These are phyloP conservation scores for Amphipoea oculea DNA, from an alignment of 2,888 invertebrate species.

Conservation along the genomic window DNA sequence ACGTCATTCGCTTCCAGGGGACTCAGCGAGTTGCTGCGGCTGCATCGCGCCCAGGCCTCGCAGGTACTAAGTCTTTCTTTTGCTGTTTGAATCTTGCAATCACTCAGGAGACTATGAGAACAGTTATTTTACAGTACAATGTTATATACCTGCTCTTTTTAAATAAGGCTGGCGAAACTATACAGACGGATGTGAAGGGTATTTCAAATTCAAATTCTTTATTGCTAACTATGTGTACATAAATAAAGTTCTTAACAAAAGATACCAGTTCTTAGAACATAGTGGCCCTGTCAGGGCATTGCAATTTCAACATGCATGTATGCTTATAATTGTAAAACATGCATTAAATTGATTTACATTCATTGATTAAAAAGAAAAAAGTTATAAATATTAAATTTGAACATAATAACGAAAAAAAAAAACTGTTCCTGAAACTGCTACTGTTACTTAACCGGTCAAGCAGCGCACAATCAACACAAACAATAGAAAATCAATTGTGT, in stretches of 20 bases:
- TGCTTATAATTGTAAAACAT: too few species aligned
- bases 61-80: slow-evolving; percentile 83
- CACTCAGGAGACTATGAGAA: not conserved
- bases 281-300: too few species aligned
- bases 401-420: not conserved
- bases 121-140: not conserved
- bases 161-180: not conserved
- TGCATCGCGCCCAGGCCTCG: slow-evolving; percentile 96
- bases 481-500: too few species aligned
- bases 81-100: not conserved
- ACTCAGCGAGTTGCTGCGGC: slow-evolving; percentile 94
- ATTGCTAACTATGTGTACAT: too few species aligned
- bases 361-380: too few species aligned
- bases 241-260: too few species aligned
- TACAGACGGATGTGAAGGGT: not conserved
- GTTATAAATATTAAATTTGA: too few species aligned
- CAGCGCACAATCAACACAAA: too few species aligned
- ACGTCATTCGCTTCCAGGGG: slow-evolving; percentile 95
- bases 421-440: not conserved
- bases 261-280: too few species aligned
- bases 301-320: too few species aligned
- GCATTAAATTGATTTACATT: too few species aligned
- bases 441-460: not conserved
- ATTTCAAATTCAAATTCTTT: too few species aligned
- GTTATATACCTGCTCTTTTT: not conserved